Base-by-base conservation (phyloP, 2,888 invertebrate genomes). In the Rhimphoctona megacephalus region DNA sequence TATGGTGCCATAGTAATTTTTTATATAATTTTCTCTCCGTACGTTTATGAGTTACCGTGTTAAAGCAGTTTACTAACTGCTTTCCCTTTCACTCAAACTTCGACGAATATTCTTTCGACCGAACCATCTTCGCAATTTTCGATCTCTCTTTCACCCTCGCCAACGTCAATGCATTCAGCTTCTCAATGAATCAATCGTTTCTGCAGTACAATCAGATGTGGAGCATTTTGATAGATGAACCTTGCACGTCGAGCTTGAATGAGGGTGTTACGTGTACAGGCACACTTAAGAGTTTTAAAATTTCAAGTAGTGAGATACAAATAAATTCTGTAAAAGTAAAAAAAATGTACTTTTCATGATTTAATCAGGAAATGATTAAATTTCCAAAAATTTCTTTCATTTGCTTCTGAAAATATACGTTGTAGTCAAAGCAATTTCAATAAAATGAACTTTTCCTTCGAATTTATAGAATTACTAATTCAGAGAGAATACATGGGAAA, bases 171-270 rank as follows among this genome's bases (percentile, higher is more conserved):
- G 30, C 70, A 22, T 43, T 70, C 70, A n/a, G 25, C 46, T 22
- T 70, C 49, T 46, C 70, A 39, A 30, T 19, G 46, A 49, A 25
- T 30, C 30, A 46, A 70, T 8, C 25, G 30, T 39, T 46, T 70
- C 46, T 70, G 69, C 7, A 14, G 25, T 25, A 30, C 25, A 70
- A 46, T 70, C n/a, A 30, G 11, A 30, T 46, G 46, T 22, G n/a
- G 25, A 49, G 46, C 70, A 70, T 25, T 70, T 70, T 30, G 30
- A 46, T n/a, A 7, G 46, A 70, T 70, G 46, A 70, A 70, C 46
- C 19, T 49, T 46, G 8, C 19, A 19, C 8, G 7, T 19, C 17
- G 46, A 49, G 46, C 46, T 30, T 30, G 7, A 33, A 22, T 67
- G 6, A 11, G 14, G 22, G n/a, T 57, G 57, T 57, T 4, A 22